Evolutionary conservation across 1,140 invertebrate species (phyloP), one percentile per base, ranked within the genome.

Genomic region (Hycleus cichorii): DNA sequence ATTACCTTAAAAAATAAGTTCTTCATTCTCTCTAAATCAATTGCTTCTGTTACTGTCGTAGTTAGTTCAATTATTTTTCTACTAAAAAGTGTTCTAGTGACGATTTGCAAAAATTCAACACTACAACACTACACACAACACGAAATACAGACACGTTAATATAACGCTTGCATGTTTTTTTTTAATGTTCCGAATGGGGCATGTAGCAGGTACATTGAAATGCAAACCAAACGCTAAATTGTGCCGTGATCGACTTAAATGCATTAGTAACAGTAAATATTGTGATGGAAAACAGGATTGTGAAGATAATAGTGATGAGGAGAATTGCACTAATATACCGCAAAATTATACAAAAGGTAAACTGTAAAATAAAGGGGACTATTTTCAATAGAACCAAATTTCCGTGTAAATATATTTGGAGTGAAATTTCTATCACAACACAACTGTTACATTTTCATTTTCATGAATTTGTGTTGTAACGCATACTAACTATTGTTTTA

Each of bases 221-320:
- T 62, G 59, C 45, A 49, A 49, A 25, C 26, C 43, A 53, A 49
- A 53, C 45, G 44, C 47, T 56, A 64, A 64, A 66, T 63, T 26
- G 45, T 69, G 68, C 48, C 47, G 49, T 27, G 58, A 68, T 55
- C 51, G 60, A 24, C 59, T 49, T 39, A 55, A 24, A 54, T 69
- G 68, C 50, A 58, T 69, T 60, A 59, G 49, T 58, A 57, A 63
- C 25, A 57, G 47, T 39, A 56, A 26, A 56, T 43, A 56, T 51
- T 69, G 68, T 57, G 58, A 69, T 60, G 62, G 58, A 57, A 64
- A 47, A 50, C n/a, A 49, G 39, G 61, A 69, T 55, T 70, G 66
- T 62, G 11, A 57, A 47, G 66, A 67, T 55, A 18, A 49, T 49
- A 65, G 62, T 52, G 66, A 68, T 48, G 66, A 70, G 65, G 57